Evolutionary conservation across 2,113 vertebrate genomes (phyloP), one percentile per base, ranked within the genome.

Genomic region (Perca fluviatilis): DNA sequence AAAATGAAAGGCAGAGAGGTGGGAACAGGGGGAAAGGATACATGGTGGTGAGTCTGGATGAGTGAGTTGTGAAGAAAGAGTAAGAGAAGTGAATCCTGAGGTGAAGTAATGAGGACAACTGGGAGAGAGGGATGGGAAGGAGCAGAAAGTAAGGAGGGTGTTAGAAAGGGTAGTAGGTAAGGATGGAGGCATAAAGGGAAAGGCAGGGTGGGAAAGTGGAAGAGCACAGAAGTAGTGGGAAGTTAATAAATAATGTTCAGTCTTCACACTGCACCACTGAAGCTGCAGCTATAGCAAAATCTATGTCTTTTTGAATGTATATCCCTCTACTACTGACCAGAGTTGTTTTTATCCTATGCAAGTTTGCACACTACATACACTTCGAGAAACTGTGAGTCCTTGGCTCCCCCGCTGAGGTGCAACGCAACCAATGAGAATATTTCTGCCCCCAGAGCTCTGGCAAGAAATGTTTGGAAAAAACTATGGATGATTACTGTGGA

Each of bases 41-140:
- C 53, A 84, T 67, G 72, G 68, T 46, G 61, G 61, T 8, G 66
- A 65, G 75, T 75, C 25, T 33, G 40, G 27, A 46, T 77, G 81
- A 57, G 79, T 74, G 68, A 72, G 74, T 54, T 60, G 71, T 69
- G 30, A 57, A 65, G 67, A 58, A 43, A 40, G 30, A 74, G 64
- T 50, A 53, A 61, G 61, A 30, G 19, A 46, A 75, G 33, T 46
- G 33, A 76, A 78, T 46, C 21, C 61, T 36, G 33, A 57, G 77
- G 77, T 83, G 77, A 88, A 87, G 79, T 87, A 89, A 89, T 85
- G 80, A 83, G 67, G 63, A 63, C 71, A 77, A 58, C 77, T 19
- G 64, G 50, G 69, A 84, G 53, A 77, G 46, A 74, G 50, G 27
- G 76, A 77, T 74, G 68, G 36, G 23, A 62, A 46, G 27, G 64